Conservation (phyloP, 1,140 invertebrate species). For the Chironomus tepperi region DNA sequence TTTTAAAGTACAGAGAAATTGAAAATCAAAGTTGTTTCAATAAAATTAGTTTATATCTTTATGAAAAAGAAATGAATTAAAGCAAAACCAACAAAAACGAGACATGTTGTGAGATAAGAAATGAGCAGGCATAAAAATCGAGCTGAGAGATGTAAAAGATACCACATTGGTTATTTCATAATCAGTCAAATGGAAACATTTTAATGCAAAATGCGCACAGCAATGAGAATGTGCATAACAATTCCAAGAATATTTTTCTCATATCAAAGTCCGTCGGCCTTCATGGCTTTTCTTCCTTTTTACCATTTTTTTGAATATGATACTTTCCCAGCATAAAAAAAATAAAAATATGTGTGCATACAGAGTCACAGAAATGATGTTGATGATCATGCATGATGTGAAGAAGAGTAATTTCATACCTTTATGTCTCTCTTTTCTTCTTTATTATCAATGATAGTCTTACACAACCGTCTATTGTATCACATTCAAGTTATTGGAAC, state of each 20-base stretch:
- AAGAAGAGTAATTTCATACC: not conserved
- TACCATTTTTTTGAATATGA: constrained; percentile 4
- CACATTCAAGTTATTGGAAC: constrained; percentile 48
- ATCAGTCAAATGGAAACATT: constrained; percentile 16
- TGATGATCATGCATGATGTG: not conserved
- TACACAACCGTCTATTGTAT: constrained; percentile 36
- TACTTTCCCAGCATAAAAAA: not conserved
- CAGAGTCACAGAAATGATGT: not conserved
- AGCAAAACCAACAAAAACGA: not conserved
- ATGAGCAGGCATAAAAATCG: not conserved
- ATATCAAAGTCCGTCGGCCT: constrained; percentile 21
- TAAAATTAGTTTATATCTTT: not conserved
- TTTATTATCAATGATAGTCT: constrained; percentile 26
- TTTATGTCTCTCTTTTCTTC: not conserved
- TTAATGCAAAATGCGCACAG: not conserved
- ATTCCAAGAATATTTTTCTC: constrained; percentile 20
- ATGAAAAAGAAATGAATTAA: not conserved
- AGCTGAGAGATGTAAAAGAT: not conserved
- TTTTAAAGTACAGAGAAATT: constrained; percentile 26
- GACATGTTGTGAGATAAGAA: constrained; percentile 15
- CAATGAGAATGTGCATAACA: not conserved
- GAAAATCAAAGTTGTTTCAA: constrained; percentile 26
- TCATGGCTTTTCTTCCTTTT: constrained; percentile 10
- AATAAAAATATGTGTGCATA: not conserved
- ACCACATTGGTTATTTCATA: constrained; percentile 8